Evolutionary conservation across 1,140 invertebrate species (phyloP).

Genomic region (Coenobita brevimanus): DNA sequence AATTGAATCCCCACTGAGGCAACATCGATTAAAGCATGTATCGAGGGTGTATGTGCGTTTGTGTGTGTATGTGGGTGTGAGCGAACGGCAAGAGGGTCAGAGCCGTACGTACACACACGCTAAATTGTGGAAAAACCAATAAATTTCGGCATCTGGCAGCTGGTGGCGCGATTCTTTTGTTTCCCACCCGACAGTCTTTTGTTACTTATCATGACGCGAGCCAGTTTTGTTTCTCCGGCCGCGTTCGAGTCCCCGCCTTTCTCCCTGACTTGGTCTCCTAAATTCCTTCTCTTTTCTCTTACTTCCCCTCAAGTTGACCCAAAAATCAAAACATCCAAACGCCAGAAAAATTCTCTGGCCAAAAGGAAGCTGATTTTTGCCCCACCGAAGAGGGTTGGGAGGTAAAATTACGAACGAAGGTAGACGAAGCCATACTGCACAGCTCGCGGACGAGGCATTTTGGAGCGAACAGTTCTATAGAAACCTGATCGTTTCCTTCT

Average conservation of each 20-base stretch:
- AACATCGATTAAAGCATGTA: not conserved
- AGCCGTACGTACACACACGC: not conserved
- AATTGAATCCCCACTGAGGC: too few relatives aligned
- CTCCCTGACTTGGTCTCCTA: conserved; percentile 7
- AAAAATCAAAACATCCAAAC: too few relatives aligned
- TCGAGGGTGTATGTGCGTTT: not conserved
- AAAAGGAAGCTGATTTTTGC: too few relatives aligned
- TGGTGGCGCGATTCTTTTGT: conserved; percentile 53
- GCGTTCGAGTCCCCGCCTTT: conserved; percentile 19
- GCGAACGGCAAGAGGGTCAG: too few relatives aligned
- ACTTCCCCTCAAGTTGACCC: too few relatives aligned
- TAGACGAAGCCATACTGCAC: too few relatives aligned
- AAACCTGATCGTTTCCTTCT: too few relatives aligned
- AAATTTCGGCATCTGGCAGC: conserved; percentile 57
- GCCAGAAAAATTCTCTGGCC: too few relatives aligned
- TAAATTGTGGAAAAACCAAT: conserved; percentile 47
- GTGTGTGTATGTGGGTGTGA: not conserved
- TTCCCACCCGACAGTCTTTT: conserved; percentile 59
- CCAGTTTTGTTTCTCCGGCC: conserved; percentile 52
- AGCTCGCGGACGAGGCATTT: too few relatives aligned
- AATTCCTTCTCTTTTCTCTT: not conserved
- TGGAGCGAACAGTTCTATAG: too few relatives aligned
- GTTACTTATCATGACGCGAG: conserved; percentile 59
- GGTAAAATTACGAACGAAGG: too few relatives aligned
- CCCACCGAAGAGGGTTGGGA: too few relatives aligned